A percentile compares a stretch with the other conserved stretches of the same genome.
phyloP scores from a whole-genome alignment of 2,113 vertebrate species.

The Dipodomys merriami region DNA sequence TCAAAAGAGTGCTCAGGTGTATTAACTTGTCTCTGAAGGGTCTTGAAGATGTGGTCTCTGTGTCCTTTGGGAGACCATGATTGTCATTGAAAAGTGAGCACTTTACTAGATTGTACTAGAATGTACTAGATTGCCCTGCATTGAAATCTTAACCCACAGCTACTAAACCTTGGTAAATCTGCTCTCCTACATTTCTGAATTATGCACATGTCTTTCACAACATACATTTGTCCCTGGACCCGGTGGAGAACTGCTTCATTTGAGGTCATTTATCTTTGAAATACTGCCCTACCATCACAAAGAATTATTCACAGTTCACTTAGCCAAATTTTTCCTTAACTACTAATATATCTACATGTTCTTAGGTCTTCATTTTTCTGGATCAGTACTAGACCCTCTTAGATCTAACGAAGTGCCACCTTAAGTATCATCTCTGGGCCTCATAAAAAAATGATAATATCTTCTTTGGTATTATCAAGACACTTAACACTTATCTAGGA shows the following conservation, averaged over 20 bases:
- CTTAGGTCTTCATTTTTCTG: background rate
- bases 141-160: background rate
- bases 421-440: background rate
- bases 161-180: background rate
- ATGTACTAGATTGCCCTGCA: background rate
- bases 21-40: background rate
- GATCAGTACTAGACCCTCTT: background rate
- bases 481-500: background rate
- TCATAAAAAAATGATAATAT: background rate
- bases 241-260: background rate
- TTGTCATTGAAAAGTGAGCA: background rate
- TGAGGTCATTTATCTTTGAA: background rate
- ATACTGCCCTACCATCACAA: background rate
- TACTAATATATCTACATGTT: background rate
- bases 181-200: background rate
- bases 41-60: background rate
- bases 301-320: background rate
- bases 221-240: background rate
- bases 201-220: background rate
- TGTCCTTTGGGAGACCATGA: background rate
- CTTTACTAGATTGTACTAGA: background rate
- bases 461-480: background rate
- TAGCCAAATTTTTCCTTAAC: background rate
- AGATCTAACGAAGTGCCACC: background rate
- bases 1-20: background rate